Percentiles rank a stretch among this genome's conserved stretches.
These are phyloP conservation scores for Drosophila bocqueti DNA, from an alignment of 1,140 invertebrate species.

Conservation along the genomic window DNA sequence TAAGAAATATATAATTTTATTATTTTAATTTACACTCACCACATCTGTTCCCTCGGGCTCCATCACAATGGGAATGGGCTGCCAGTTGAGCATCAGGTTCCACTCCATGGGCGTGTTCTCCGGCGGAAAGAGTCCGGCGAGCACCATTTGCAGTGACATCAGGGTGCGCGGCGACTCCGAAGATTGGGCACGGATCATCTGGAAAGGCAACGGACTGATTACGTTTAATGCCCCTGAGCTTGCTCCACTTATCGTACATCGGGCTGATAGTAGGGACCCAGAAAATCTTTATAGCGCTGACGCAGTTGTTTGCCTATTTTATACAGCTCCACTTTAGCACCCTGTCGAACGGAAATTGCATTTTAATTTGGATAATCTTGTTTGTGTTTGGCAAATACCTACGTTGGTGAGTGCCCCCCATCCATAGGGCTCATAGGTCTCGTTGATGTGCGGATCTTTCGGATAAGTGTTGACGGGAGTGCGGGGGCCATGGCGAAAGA, in stretches of 20 bases:
- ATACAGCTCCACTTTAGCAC: constrained; percentile 87
- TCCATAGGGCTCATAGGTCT: constrained; percentile 89
- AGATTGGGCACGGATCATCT: constrained; percentile 88
- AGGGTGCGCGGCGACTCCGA: constrained; percentile 91
- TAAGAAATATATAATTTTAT: no score
- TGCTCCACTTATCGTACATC: constrained; percentile 81
- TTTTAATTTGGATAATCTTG: constrained; percentile 7
- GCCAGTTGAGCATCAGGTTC: constrained; percentile 89
- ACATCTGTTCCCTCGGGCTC: constrained; percentile 87
- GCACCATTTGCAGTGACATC: constrained; percentile 90
- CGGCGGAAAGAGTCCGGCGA: constrained; percentile 90
- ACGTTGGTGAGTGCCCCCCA: constrained; percentile 92
- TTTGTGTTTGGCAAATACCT: constrained; percentile 78
- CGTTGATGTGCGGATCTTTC: constrained; percentile 89
- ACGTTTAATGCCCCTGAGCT: background rate
- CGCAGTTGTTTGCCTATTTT: constrained; percentile 88
- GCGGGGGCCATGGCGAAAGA: constrained; percentile 91
- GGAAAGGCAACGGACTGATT: constrained; percentile 13
- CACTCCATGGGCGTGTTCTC: constrained; percentile 86
- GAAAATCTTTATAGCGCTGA: constrained; percentile 87
- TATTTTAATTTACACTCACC: constrained; percentile 13
- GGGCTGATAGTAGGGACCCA: constrained; percentile 87
- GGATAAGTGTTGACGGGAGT: constrained; percentile 91
- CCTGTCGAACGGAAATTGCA: constrained; percentile 33
- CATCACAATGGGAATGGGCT: constrained; percentile 90